Evolutionary conservation across 2,113 vertebrate species (phyloP), one percentile per base, ranked within the genome.

Genomic region (Leptocoma aspasia): DNA sequence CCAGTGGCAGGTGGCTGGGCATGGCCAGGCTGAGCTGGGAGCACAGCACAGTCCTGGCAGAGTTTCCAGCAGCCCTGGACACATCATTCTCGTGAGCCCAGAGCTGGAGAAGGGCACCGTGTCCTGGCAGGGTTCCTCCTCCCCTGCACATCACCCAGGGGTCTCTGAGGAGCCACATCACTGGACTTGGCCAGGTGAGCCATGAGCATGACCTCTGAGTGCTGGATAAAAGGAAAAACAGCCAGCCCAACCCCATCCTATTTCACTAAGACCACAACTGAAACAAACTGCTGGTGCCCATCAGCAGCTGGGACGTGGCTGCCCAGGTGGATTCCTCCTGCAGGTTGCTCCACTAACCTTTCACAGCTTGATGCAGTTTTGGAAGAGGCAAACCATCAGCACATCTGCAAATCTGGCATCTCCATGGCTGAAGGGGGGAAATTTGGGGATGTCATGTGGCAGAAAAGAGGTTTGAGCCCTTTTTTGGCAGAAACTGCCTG

Each of bases 11-110:
- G 45, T 35, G 41, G 19, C 50, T 63, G 49, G 50, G n/a, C 50
- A 30, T 0, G 6, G 49, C 49, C 70, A 26, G 75, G 26, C 11
- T 9, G 52, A 70, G 64, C 39, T 2, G 1, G 70, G 77, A 63
- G 26, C 0, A 0, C 28, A 6, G 52, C 6, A 13, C 6, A 1
- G 41, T 0, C 35, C 69, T 11, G 3, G 64, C 63, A 49, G 56
- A 37, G 41, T 7, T 24, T 2, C 49, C 31, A 59, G 64, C 30
- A 44, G 23, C 41, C 39, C 89, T 11, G 39, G 44, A 5, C 37
- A 9, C 12, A 3, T 1, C 0, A 0, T 3, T 16, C 31, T 7
- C 10, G 47, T 6, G 26, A 92, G 20, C 35, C 41, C 18, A 30
- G 35, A 10, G 4, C 45, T 49, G 45, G n/a, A 5, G 53, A n/a